Base-by-base conservation (phyloP, 92 coral and sea anemone species). In the Parazoanthus swiftii region DNA sequence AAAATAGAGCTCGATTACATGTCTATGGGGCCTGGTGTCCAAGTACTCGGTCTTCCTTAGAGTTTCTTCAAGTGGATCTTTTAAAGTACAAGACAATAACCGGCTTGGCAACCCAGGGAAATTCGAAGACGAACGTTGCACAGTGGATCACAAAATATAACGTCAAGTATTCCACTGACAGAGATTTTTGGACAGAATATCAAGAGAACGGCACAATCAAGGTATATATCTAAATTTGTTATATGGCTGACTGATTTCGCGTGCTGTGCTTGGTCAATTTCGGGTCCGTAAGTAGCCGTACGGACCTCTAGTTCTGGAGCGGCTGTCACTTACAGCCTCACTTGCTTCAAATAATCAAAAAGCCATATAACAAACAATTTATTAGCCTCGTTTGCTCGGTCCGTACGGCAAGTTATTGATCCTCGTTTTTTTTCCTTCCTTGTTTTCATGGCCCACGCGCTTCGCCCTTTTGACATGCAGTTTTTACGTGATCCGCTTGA, bases 51-150 rank as follows among this genome's bases (percentile, higher is more conserved):
- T 88, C 91, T 38, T 72, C 44, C 29, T 25, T 85, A 4, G 89
- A 82, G 48, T 92, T 86, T 82, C 18, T 92, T 26, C 85, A 92
- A 88, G 77, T 88, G 33, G 85, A 90, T 85, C 74, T 88, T 23
- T 71, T 79, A 15, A 66, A 71, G 76, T 79, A 83, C 74, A 81
- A 76, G 33, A 92, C 85, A 81, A 83, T 92, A 71, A 90, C 92
- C 33, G 94, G 94, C 14, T 39, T 90, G 48, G 92, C 94, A 18
- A 90, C 94, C 43, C 94, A 92, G 88, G 94, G 94, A 58, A 90
- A 87, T 81, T 77, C 75, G 29, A 81, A 29, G 29, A 43, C 42
- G 76, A 75, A 92, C 71, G 21, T 46, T 79, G 20, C 33, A 11
- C 90, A 92, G 81, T 92, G 94, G 92, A 92, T 90, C 25, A 79